phyloP scores from a whole-genome alignment of 1,140 invertebrate genomes.

The Asbolus verrucosus region DNA sequence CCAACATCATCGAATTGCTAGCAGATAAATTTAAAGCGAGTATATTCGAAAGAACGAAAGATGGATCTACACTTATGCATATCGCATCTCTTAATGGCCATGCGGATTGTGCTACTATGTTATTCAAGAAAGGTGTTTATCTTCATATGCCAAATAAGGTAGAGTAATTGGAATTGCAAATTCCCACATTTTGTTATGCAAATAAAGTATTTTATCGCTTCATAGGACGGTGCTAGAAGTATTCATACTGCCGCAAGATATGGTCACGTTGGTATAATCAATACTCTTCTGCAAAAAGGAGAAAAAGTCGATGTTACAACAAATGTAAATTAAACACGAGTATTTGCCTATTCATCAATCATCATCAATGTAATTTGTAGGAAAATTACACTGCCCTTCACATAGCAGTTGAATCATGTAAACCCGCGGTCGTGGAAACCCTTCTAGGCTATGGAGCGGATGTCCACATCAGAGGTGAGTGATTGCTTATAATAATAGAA shows the following conservation, averaged over 20 bases:
- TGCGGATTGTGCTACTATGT: slow-evolving; percentile 97
- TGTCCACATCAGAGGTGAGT: slow-evolving; percentile 88
- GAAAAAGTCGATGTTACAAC: slow-evolving; percentile 96
- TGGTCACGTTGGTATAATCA: slow-evolving; percentile 97
- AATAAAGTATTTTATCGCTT: slow-evolving; percentile 16
- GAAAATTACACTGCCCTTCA: slow-evolving; percentile 99
- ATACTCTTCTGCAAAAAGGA: slow-evolving; percentile 93
- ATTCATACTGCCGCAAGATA: slow-evolving; percentile 93
- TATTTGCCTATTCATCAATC: slow-evolving; percentile 10
- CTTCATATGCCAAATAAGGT: slow-evolving; percentile 99
- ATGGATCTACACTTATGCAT: slow-evolving; percentile 98
- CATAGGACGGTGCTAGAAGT: slow-evolving; percentile 85
- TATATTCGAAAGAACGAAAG: slow-evolving; percentile 93
- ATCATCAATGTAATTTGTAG: slow-evolving; percentile 67
- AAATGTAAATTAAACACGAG: slow-evolving; percentile 77
- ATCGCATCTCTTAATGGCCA: slow-evolving; percentile 97
- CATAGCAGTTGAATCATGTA: slow-evolving; percentile 96
- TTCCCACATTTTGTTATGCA: too few relatives aligned
- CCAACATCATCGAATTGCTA: slow-evolving; percentile 93
- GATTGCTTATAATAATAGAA: slow-evolving; percentile 20
- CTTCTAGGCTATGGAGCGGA: slow-evolving; percentile 96
- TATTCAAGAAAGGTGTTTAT: slow-evolving; percentile 99
- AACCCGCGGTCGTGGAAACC: slow-evolving; percentile 96
- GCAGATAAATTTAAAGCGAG: slow-evolving; percentile 98
- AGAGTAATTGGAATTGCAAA: slow-evolving; percentile 41